Conservation (phyloP, 1,140 invertebrate species). For the Ostrea edulis region DNA sequence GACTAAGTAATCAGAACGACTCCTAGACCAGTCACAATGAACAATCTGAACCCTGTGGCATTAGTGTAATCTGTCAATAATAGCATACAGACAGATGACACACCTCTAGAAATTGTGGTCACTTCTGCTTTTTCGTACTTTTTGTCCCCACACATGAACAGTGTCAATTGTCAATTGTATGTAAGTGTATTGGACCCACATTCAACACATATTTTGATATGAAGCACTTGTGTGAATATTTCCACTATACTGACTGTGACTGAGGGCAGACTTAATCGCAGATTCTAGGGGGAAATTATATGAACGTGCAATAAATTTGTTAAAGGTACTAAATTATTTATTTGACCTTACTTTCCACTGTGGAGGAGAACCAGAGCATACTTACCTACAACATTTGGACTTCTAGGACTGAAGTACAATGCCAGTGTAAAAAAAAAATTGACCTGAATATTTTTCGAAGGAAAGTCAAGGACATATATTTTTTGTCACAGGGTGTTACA, state of each 20-base stretch:
- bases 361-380: not conserved
- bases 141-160: not conserved
- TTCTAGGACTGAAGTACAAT: not conserved
- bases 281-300: constrained; percentile 28
- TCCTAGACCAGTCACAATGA: not conserved
- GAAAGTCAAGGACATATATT: not conserved
- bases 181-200: not conserved
- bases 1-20: not conserved
- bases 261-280: not conserved
- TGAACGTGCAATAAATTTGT: constrained; percentile 24
- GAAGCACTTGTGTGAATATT: not conserved
- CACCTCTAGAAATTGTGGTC: not conserved
- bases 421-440: not conserved
- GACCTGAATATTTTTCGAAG: constrained; percentile 7
- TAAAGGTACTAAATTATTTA: constrained; percentile 24
- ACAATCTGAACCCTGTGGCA: constrained; percentile 4
- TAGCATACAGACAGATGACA: not conserved
- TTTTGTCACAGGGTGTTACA: not conserved
- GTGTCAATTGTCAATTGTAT: not conserved
- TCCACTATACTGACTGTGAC: not conserved
- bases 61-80: not conserved
- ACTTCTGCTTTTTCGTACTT: not conserved
- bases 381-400: not conserved
- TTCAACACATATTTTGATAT: not conserved
- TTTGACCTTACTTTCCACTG: not conserved